Evolutionary conservation across 2,797 vertebrate species (phyloP).

Genomic region (Galaxias olidus): DNA sequence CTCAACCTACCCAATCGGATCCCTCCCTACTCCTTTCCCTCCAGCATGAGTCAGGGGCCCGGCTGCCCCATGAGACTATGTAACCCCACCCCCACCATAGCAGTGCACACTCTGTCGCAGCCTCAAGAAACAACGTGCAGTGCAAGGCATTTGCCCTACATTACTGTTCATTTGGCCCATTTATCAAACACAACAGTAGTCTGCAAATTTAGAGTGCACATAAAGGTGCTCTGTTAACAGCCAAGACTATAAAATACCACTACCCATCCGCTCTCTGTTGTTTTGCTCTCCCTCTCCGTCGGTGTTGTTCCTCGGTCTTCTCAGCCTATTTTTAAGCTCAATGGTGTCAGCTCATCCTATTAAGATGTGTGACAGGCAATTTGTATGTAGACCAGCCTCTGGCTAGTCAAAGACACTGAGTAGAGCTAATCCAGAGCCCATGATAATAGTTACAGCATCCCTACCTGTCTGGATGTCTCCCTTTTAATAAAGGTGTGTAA

Average conservation of each 20-base stretch:
- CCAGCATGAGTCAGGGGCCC: slow-evolving; percentile 4
- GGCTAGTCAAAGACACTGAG: too few species aligned
- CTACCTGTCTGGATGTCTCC: not conserved
- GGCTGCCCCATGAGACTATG: not conserved
- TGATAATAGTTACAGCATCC: too few species aligned
- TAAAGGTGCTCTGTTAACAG: not conserved
- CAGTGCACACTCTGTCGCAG: not conserved
- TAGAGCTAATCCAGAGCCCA: too few species aligned
- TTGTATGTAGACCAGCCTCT: too few species aligned
- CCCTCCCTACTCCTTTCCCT: too few species aligned
- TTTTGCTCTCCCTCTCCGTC: not conserved
- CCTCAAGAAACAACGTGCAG: slow-evolving; percentile 7
- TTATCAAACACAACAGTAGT: too few species aligned
- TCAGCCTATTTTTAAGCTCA: too few species aligned
- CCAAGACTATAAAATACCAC: slow-evolving; percentile 17
- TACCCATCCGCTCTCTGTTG: not conserved
- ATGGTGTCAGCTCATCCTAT: too few species aligned
- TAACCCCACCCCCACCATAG: not conserved
- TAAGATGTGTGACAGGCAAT: too few species aligned
- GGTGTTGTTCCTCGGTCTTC: not conserved
- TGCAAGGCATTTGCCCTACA: slow-evolving; percentile 8
- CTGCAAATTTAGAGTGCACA: not conserved
- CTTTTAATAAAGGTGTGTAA: not conserved
- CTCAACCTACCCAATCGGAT: too few species aligned
- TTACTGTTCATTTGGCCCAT: slow-evolving; percentile 47